Evolutionary conservation across 1,140 invertebrate genomes (phyloP).

Genomic region (Calephelis nemesis): DNA sequence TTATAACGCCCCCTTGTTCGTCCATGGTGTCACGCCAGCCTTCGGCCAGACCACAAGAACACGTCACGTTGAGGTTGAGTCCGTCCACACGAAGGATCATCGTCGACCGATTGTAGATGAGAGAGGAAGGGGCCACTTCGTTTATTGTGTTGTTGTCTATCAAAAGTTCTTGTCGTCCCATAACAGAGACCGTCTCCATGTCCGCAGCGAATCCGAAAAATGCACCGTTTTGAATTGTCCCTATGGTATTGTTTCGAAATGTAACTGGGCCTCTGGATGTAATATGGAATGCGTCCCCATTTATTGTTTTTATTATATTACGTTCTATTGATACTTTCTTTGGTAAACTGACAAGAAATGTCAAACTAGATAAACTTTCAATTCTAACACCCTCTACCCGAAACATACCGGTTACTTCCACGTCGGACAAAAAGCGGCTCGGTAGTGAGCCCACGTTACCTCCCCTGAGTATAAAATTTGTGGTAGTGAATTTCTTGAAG

Average conservation of each 20-base stretch:
- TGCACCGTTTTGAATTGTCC: conserved; percentile 79
- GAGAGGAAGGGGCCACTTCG: conserved; percentile 78
- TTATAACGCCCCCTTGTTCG: conserved; percentile 55
- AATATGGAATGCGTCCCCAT: conserved; percentile 83
- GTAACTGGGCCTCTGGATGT: conserved; percentile 81
- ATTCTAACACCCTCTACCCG: conserved; percentile 82
- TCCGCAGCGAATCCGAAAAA: conserved; percentile 82
- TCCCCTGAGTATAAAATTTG: conserved; percentile 81
- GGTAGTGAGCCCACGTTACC: conserved; percentile 77
- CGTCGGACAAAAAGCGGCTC: conserved; percentile 86
- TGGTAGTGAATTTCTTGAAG: conserved; percentile 88
- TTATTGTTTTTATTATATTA: conserved; percentile 80
- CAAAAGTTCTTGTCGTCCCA: conserved; percentile 75
- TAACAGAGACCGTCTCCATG: conserved; percentile 55
- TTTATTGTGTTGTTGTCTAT: conserved; percentile 84
- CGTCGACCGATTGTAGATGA: conserved; percentile 80
- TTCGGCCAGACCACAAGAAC: conserved; percentile 79
- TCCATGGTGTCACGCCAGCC: conserved; percentile 56
- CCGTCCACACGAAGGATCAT: conserved; percentile 80
- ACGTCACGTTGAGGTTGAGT: conserved; percentile 81
- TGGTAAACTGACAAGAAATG: conserved; percentile 81
- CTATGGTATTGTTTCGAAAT: conserved; percentile 84
- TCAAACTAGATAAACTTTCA: conserved; percentile 81
- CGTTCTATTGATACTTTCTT: conserved; percentile 82
- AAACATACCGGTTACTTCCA: conserved; percentile 84